phyloP scores from a whole-genome alignment of 2,797 vertebrate genomes.

The Nannoperca australis region DNA sequence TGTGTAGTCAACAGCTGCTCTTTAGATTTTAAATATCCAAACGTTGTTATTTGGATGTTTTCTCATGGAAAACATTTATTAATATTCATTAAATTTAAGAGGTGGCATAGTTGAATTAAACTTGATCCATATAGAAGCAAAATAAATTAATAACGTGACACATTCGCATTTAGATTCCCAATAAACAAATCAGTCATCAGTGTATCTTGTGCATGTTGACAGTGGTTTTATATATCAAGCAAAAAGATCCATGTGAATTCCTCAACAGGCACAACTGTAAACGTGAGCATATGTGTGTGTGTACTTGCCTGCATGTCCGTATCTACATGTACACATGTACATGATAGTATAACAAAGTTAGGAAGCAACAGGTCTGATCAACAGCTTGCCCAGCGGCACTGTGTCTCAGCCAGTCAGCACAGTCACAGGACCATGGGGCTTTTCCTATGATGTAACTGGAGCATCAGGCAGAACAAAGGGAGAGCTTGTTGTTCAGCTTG shows the following conservation, averaged over 20 bases:
- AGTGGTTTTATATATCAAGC: conserved; percentile 13
- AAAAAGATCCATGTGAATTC: background rate
- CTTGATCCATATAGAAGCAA: background rate
- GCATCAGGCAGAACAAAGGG: conserved; percentile 82
- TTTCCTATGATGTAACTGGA: conserved; percentile 84
- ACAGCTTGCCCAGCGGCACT: conserved; percentile 37
- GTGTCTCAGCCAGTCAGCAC: conserved; percentile 48
- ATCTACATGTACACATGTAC: background rate
- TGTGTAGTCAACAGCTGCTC: conserved; percentile 9
- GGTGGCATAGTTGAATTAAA: background rate
- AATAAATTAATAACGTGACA: background rate
- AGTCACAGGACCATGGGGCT: conserved; percentile 74
- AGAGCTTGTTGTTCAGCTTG: conserved; percentile 83
- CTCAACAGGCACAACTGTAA: background rate
- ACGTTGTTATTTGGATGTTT: conserved; percentile 14
- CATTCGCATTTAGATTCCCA: background rate
- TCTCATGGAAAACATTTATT: conserved; percentile 8
- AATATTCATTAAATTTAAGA: conserved; percentile 8
- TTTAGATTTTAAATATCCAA: conserved; percentile 20
- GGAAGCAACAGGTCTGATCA: conserved; percentile 70
- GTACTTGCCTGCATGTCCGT: background rate
- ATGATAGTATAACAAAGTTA: conserved; percentile 18
- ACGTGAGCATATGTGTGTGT: background rate
- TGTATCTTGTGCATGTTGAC: conserved; percentile 2
- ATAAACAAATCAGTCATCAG: conserved; percentile 17